These are phyloP conservation scores for Eidolon dupreanum DNA, from an alignment of 2,797 vertebrate species.

Conservation along the genomic window DNA sequence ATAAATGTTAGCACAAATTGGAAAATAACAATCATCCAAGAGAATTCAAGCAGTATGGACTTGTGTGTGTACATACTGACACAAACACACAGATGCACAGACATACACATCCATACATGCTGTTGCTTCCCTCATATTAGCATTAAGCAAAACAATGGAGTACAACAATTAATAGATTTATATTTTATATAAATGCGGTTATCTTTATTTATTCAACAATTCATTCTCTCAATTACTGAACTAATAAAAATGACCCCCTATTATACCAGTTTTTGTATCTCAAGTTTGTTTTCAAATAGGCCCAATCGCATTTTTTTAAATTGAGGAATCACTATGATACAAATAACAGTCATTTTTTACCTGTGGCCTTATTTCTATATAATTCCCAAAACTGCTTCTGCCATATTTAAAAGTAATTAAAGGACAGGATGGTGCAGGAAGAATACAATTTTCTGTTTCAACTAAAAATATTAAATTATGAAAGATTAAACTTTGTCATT, in stretches of 20 bases:
- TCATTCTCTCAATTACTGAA: not conserved
- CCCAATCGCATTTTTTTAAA: not conserved
- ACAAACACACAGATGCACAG: not conserved
- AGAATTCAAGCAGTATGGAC: not conserved
- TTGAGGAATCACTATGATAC: not conserved
- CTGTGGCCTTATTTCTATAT: not conserved
- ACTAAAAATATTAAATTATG: not conserved
- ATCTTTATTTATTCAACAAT: not conserved
- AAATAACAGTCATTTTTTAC: not conserved
- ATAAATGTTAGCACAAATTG: not conserved
- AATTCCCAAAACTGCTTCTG: not conserved
- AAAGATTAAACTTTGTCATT: not conserved
- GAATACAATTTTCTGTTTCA: not conserved
- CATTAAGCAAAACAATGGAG: not conserved
- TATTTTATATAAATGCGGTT: not conserved
- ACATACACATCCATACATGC: not conserved
- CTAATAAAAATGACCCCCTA: not conserved
- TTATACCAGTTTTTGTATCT: not conserved
- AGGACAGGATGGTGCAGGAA: not conserved
- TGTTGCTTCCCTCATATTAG: not conserved
- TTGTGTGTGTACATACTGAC: not conserved
- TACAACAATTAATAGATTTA: not conserved
- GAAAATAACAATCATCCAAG: not conserved
- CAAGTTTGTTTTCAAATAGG: constrained; percentile 14
- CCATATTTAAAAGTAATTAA: not conserved